Conservation (phyloP, 1,140 invertebrate species). For the Drosophila carrolli region DNA sequence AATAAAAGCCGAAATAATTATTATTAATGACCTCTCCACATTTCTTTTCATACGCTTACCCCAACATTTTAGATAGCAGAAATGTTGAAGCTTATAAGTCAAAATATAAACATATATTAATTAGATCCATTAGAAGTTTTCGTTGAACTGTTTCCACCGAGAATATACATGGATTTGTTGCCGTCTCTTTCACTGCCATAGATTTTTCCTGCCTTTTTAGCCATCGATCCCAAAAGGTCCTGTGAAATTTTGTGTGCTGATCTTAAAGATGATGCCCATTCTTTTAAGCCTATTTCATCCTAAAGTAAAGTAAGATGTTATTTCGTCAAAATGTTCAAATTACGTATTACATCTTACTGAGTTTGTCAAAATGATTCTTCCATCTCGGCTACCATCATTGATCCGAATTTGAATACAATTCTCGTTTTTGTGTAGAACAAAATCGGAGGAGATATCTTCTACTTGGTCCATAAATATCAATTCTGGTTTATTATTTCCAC, state of each 20-base stretch:
- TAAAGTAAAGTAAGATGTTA: constrained; percentile 84
- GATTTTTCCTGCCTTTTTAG: constrained; percentile 98
- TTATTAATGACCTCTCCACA: background rate
- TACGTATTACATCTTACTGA: constrained; percentile 87
- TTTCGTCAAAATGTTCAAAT: background rate
- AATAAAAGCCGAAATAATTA: background rate
- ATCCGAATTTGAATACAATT: constrained; percentile 95
- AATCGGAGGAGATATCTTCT: constrained; percentile 94
- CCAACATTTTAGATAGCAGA: constrained; percentile 13
- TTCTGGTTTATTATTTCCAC: constrained; percentile 95
- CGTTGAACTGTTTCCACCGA: constrained; percentile 74
- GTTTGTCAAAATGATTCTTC: constrained; percentile 96
- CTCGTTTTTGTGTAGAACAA: constrained; percentile 95
- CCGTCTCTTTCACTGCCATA: constrained; percentile 91
- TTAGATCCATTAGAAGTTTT: constrained; percentile 81
- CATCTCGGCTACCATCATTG: constrained; percentile 89
- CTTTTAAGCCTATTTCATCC: constrained; percentile 97
- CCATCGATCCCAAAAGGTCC: constrained; percentile 96
- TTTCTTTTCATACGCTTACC: constrained; percentile 4
- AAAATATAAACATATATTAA: constrained; percentile 46
- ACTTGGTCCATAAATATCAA: constrained; percentile 97
- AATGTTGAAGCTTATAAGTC: background rate
- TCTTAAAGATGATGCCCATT: constrained; percentile 95
- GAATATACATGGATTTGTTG: constrained; percentile 78
- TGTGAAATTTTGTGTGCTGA: constrained; percentile 96